Evolutionary conservation across 1,140 invertebrate genomes (phyloP), one percentile per base, ranked within the genome.

Genomic region (Camponotus floridanus): DNA sequence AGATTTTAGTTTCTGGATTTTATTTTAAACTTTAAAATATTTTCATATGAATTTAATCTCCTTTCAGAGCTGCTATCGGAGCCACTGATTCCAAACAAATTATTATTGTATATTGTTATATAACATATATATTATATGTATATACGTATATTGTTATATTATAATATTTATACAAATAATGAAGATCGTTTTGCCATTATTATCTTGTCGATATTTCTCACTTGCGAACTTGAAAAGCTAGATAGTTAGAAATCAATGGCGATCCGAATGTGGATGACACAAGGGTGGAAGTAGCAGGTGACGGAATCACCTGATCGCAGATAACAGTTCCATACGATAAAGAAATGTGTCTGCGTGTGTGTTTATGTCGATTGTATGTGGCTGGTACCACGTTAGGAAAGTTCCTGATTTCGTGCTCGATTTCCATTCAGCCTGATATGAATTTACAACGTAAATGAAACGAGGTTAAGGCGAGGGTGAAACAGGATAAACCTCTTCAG

Each of bases 391-490:
- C 64, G 80, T 67, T 89, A 71, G 86, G 76, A 88, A 90, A 92
- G 84, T 89, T 91, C 79, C 86, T 74, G 36, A 65, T 61, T 85
- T 64, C 73, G 73, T 85, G 45, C 61, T 85, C 48, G 48, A 51
- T 51, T 85, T 62, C 51, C 61, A 83, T 85, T 91, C 80, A 73
- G 64, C 71, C 87, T 79, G 89, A 92, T 91, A 92, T 88, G 88
- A 91, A 79, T 92, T 92, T 92, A 91, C 88, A 91, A 89, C 86
- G 61, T 64, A 91, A 86, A 91, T 91, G 90, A 92, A 89, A 87
- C 73, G 90, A 88, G 81, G 81, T 84, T 90, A 90, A 90, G 90
- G 80, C 87, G 65, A 91, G 45, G 85, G 76, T 79, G 61, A 88
- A 67, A 78, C 79, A 36, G 15, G 33, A n/a, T 61, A 61, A 81